phyloP scores from a whole-genome alignment of 2,113 vertebrate genomes.

The Malurus melanocephalus region DNA sequence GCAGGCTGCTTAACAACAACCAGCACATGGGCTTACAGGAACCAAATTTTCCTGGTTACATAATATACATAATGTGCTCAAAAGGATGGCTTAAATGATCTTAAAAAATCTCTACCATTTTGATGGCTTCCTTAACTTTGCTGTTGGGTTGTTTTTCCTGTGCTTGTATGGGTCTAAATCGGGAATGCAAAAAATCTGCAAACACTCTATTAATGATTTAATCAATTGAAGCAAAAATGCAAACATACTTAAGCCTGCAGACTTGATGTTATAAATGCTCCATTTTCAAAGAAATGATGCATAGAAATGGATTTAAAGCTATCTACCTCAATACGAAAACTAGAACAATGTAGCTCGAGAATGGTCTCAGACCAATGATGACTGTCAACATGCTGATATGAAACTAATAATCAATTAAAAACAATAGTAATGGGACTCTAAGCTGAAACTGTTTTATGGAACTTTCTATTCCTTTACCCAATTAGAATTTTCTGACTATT shows the following conservation, averaged over 20 bases:
- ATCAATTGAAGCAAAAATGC: neutral
- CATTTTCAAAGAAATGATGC: neutral
- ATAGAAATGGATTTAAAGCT: neutral
- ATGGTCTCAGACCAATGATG: neutral
- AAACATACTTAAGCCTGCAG: neutral
- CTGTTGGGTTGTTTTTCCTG: neutral
- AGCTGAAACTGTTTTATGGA: neutral
- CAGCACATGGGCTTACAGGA: fast-evolving
- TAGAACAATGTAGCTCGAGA: neutral
- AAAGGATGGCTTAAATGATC: neutral
- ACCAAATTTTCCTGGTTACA: neutral
- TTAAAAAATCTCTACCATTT: neutral
- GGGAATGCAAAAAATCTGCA: neutral
- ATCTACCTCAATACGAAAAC: neutral
- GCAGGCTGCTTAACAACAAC: neutral
- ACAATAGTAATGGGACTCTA: neutral
- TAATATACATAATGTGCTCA: fast-evolving
- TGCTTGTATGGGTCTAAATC: neutral
- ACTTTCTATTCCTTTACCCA: neutral
- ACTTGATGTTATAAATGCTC: neutral
- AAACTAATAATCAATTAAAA: neutral
- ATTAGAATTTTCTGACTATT: fast-evolving
- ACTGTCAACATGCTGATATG: neutral
- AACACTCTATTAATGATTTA: neutral
- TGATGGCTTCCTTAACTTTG: neutral